These are phyloP conservation scores for Seriola quinqueradiata DNA, from an alignment of 2,113 vertebrate genomes.

Conservation along the genomic window DNA sequence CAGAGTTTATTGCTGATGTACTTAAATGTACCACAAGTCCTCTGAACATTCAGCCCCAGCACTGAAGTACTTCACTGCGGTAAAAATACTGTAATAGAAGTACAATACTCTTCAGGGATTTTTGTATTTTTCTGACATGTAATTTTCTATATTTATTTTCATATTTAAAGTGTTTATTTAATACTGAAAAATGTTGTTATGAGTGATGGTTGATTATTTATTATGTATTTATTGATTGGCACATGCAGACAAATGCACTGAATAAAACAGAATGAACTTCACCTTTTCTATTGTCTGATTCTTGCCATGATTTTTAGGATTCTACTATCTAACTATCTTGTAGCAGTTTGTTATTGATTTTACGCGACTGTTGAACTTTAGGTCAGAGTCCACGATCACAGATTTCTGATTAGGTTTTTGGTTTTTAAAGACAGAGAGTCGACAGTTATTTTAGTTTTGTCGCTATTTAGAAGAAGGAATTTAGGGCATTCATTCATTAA, in stretches of 20 bases:
- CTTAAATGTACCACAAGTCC: conserved; percentile 4
- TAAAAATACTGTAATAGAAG: neutral
- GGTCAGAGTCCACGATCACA: too few relatives aligned
- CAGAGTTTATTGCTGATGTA: conserved; percentile 12
- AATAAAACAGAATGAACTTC: conserved; percentile 50
- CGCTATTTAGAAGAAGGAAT: too few relatives aligned
- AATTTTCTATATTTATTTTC: conserved; percentile 65
- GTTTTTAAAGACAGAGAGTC: too few relatives aligned
- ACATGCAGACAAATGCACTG: neutral
- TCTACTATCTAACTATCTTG: too few relatives aligned
- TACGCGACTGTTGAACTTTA: too few relatives aligned
- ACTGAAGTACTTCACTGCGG: conserved; percentile 31
- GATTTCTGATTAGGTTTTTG: too few relatives aligned
- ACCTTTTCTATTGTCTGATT: neutral
- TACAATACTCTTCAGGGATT: neutral
- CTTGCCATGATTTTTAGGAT: neutral
- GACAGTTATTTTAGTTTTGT: too few relatives aligned
- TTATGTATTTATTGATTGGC: conserved; percentile 73
- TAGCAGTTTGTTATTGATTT: too few relatives aligned
- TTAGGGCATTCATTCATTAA: too few relatives aligned
- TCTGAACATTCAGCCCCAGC: conserved; percentile 19
- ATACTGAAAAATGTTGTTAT: neutral
- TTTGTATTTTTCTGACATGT: conserved; percentile 35
- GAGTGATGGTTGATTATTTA: conserved; percentile 59
- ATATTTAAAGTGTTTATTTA: conserved; percentile 70